Conservation (phyloP, 2,888 invertebrate genomes). For the Clusia tigrina region DNA sequence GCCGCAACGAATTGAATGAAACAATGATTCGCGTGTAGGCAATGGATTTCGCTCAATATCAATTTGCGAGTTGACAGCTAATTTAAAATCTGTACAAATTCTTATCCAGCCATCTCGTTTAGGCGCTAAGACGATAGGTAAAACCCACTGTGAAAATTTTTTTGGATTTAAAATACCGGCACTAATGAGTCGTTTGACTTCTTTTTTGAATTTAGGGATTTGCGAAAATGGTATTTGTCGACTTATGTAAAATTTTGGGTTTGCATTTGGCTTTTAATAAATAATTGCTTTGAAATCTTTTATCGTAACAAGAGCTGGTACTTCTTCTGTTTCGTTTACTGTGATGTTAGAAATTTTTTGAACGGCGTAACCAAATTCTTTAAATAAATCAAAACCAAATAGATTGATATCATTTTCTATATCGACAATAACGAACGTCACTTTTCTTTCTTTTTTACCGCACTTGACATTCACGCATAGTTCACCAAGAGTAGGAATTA, state of each 20-base stretch:
- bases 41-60: constrained; percentile 33
- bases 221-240: constrained; percentile 40
- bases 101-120: constrained; percentile 41
- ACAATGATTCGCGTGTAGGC: constrained; percentile 24
- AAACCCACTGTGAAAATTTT: constrained; percentile 47
- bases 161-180: constrained; percentile 20
- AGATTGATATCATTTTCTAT: neutral
- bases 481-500: neutral
- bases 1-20: constrained; percentile 20
- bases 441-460: neutral
- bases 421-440: neutral
- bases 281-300: constrained; percentile 32
- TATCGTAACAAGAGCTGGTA: constrained; percentile 24
- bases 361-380: neutral
- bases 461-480: neutral
- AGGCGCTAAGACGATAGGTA: constrained; percentile 45
- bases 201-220: constrained; percentile 28
- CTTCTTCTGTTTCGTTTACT: neutral
- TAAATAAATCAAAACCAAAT: neutral
- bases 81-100: constrained; percentile 36
- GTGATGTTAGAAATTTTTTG: neutral
- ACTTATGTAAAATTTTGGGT: constrained; percentile 33
- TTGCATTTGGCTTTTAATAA: constrained; percentile 31
- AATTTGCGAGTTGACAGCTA: constrained; percentile 40
- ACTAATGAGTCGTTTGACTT: constrained; percentile 31